These are phyloP conservation scores for Atrina japonica DNA, from an alignment of 2,888 invertebrate genomes.

Conservation along the genomic window DNA sequence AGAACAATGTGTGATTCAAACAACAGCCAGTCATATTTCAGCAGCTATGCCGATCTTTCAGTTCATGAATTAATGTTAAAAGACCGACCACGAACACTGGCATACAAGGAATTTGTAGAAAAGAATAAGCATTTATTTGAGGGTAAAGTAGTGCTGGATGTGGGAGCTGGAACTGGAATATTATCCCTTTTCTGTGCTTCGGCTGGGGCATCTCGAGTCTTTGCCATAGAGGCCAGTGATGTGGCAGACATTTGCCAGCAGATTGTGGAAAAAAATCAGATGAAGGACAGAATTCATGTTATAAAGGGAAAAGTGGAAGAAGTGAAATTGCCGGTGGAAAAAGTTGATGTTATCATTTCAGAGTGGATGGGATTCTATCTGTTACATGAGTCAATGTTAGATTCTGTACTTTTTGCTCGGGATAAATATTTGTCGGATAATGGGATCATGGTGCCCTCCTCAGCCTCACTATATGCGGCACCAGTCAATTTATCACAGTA, in stretches of 20 bases:
- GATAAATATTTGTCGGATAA: constrained; percentile 73
- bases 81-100: constrained; percentile 76
- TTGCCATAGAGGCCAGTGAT: constrained; percentile 77
- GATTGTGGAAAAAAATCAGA: constrained; percentile 72
- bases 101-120: constrained; percentile 77
- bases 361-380: constrained; percentile 81
- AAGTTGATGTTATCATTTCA: constrained; percentile 78
- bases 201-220: constrained; percentile 78
- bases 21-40: constrained; percentile 61
- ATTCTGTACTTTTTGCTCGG: constrained; percentile 76
- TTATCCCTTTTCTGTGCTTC: constrained; percentile 78
- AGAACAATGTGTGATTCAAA: too few species aligned
- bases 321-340: constrained; percentile 69
- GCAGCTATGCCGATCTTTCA: constrained; percentile 72
- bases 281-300: constrained; percentile 69
- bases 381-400: constrained; percentile 79
- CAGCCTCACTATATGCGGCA: constrained; percentile 70
- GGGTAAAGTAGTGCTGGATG: constrained; percentile 82
- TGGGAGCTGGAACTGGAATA: constrained; percentile 79
- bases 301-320: constrained; percentile 74
- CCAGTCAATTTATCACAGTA: constrained; percentile 76
- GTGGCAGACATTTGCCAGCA: constrained; percentile 69
- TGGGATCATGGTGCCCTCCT: constrained; percentile 76
- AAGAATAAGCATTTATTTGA: constrained; percentile 72
- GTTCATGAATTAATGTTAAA: constrained; percentile 79